phyloP scores from a whole-genome alignment of 1,140 invertebrate genomes.

The Cyphomyrmex costatus region DNA sequence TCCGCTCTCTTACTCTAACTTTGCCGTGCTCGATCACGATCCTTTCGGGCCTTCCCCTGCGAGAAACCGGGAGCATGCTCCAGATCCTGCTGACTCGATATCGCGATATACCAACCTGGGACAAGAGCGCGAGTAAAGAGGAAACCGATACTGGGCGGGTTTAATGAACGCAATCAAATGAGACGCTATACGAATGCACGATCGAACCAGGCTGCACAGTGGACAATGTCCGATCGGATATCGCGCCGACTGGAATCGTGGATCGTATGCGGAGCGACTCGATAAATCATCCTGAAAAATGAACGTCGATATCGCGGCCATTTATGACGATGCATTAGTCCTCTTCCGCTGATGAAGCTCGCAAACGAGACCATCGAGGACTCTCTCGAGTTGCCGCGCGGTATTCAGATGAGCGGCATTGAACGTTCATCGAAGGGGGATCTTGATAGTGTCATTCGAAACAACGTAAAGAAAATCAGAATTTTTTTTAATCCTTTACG shows the following conservation, averaged over 20 bases:
- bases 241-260: constrained; percentile 45
- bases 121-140: constrained; percentile 46
- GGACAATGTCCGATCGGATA: constrained; percentile 53
- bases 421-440: not conserved
- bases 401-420: not conserved
- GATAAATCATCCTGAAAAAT: constrained; percentile 69
- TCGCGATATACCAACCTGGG: constrained; percentile 34
- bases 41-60: constrained; percentile 20
- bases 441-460: not conserved
- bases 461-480: not conserved
- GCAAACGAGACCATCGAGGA: constrained; percentile 1
- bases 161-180: constrained; percentile 74
- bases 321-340: constrained; percentile 33
- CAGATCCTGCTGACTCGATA: constrained; percentile 75
- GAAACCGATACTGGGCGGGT: constrained; percentile 64
- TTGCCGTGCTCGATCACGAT: constrained; percentile 67
- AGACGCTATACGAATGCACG: constrained; percentile 52
- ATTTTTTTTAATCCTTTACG: not conserved
- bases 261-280: constrained; percentile 21
- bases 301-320: constrained; percentile 31
- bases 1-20: not conserved
- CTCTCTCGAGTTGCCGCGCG: not conserved
- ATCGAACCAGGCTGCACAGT: not conserved
- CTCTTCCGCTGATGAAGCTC: not conserved
- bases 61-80: constrained; percentile 63